Percentiles rank a stretch among this genome's conserved stretches.
Evolutionary conservation across 2,888 invertebrate species (phyloP).

Genomic region (Cerastis rubricosa): DNA sequence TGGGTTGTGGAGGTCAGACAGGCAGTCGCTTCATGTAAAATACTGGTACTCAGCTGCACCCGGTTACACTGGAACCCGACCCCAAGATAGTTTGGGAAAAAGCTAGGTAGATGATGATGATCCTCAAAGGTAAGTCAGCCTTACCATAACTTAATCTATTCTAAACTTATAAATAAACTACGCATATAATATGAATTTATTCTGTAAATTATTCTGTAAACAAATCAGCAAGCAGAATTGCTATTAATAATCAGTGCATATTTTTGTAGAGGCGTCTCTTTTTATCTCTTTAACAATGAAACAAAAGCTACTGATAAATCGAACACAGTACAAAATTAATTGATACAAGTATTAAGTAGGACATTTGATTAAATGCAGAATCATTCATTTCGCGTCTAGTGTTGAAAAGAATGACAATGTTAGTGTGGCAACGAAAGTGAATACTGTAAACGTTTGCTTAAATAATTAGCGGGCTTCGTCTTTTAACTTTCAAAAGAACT

Average conservation of each 20-base stretch:
- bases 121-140: no score
- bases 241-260: not conserved
- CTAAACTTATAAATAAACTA: no score
- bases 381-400: conserved; percentile 10
- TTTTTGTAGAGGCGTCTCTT: not conserved
- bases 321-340: conserved; percentile 23
- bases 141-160: no score
- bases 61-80: no score
- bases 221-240: no score
- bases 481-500: conserved; percentile 34
- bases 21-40: no score
- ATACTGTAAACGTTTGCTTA: conserved; percentile 13
- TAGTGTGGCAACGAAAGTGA: conserved; percentile 32
- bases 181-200: no score
- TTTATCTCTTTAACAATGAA: not conserved
- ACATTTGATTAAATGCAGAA: conserved; percentile 2
- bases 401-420: conserved; percentile 10
- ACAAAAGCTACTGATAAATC: not conserved
- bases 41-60: no score
- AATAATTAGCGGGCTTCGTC: conserved; percentile 12
- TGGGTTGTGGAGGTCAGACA: no score
- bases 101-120: no score
- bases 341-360: conserved; percentile 5
- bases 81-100: no score
- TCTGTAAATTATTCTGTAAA: no score